Base-by-base conservation (phyloP, 2,797 vertebrate genomes). In the Malacoctenus gilli region DNA sequence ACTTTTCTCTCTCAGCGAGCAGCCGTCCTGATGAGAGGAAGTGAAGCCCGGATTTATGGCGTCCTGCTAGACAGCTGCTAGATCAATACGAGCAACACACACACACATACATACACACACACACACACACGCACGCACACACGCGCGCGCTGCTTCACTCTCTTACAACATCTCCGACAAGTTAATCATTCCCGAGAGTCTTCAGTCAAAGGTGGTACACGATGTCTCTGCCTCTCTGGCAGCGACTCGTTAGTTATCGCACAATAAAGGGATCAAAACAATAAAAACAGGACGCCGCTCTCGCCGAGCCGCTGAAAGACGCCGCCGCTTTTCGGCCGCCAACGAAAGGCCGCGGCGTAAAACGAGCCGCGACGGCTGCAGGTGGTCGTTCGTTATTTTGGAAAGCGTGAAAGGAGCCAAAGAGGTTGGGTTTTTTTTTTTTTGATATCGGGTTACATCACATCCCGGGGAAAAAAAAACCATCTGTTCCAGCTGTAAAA, bases 141-240 rank as follows among this genome's bases (percentile, higher is more conserved):
- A 51, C n/a, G 34, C 19, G 46, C 50, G 31, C 1, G 35, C 34
- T 31, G 1, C 42, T 59, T 75, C 38, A 50, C 28, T 61, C 28
- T 61, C 20, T 64, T 51, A 44, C 11, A 0, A 44, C 57, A 65
- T 54, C 14, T 23, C 5, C 41, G 49, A 25, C 51, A 22, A 69
- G 77, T 80, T 74, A 77, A 80, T 83, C 38, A 80, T 79, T 82
- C 46, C 37, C 65, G 50, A 31, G 34, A 58, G 59, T 16, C 66
- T 23, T 75, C 32, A 46, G 30, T 47, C 35, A 39, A 25, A 43
- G 13, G 18, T 42, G 57, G 75, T 32, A 39, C 66, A 61, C 14
- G 21, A 5, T 46, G 28, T 58, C 61, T 52, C 16, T 31, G 56
- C 23, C 31, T 51, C 35, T 37, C 2, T 75, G 49, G 49, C 34